Evolutionary conservation across 2,113 vertebrate genomes (phyloP).

Genomic region (Talpa occidentalis): DNA sequence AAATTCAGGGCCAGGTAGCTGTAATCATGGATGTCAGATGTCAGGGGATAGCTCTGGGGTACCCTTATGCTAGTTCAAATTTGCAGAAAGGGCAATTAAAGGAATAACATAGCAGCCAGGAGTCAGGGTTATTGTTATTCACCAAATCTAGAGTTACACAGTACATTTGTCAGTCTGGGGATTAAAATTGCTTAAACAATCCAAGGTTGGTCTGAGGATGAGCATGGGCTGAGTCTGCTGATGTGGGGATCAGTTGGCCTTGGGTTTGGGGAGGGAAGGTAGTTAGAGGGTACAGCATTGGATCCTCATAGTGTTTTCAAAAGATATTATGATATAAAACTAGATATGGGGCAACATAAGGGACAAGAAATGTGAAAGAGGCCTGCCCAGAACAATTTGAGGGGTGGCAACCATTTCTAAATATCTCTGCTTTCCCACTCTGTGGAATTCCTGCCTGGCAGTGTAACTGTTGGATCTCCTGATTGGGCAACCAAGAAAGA

Average conservation of each 20-base stretch:
- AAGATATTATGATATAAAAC: not conserved
- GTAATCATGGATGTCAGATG: not conserved
- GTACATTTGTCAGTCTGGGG: not conserved
- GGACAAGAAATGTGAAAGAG: not conserved
- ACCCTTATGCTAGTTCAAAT: not conserved
- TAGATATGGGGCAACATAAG: not conserved
- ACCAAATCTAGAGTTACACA: not conserved
- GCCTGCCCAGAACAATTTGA: not conserved
- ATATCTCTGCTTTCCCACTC: not conserved
- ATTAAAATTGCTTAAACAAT: not conserved
- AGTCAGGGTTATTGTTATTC: not conserved
- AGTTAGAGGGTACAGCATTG: not conserved
- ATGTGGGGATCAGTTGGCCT: not conserved
- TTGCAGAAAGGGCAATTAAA: not conserved
- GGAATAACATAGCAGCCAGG: not conserved
- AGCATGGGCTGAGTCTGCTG: not conserved
- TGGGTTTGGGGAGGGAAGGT: not conserved
- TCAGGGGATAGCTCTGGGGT: not conserved
- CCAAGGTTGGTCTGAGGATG: not conserved
- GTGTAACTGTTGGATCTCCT: not conserved
- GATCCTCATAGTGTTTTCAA: not conserved
- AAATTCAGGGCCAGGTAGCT: not conserved
- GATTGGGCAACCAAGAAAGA: not conserved
- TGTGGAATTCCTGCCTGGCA: not conserved
- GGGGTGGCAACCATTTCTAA: not conserved